Evolutionary conservation across 2,113 vertebrate species (phyloP).

Genomic region (Heloderma charlesbogerti): DNA sequence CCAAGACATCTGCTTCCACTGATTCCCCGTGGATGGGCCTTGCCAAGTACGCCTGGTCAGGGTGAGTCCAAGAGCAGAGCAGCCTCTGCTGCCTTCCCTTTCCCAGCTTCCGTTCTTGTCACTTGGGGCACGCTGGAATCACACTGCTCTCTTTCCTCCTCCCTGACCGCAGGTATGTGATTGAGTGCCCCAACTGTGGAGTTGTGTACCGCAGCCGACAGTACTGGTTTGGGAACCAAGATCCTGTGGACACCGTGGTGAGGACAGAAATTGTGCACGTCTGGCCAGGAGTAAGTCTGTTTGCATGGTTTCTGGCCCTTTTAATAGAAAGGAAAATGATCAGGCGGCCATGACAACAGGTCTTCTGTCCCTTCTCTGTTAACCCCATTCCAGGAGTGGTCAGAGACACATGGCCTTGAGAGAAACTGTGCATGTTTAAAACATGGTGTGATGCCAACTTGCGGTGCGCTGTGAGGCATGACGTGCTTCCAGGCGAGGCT

Average conservation of each 20-base stretch:
- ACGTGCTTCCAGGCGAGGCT: too few relatives aligned
- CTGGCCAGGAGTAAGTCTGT: conserved; percentile 92
- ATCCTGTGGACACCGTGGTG: conserved; percentile 98
- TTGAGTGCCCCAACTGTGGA: conserved; percentile 95
- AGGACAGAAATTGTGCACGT: conserved; percentile 98
- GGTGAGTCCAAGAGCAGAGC: conserved; percentile 82
- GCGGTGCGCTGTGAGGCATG: not conserved
- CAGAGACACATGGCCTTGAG: not conserved
- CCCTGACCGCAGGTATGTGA: conserved; percentile 88
- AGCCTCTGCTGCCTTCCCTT: not conserved
- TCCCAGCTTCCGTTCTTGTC: not conserved
- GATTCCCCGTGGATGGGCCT: conserved; percentile 98
- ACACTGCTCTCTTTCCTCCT: conserved; percentile 16
- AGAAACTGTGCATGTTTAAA: not conserved
- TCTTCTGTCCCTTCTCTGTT: not conserved
- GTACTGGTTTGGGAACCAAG: conserved; percentile 99
- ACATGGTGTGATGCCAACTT: not conserved
- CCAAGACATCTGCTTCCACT: conserved; percentile 98
- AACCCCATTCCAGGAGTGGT: not conserved
- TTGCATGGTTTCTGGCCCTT: not conserved
- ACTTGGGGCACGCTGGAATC: conserved; percentile 8
- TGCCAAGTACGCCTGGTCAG: conserved; percentile 98
- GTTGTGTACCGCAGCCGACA: conserved; percentile 98
- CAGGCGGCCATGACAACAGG: not conserved
- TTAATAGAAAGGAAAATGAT: conserved; percentile 5